Percentiles rank a stretch among this genome's conserved stretches.
Conservation (phyloP, 2,888 invertebrate genomes). For the Galerucella pusilla region DNA sequence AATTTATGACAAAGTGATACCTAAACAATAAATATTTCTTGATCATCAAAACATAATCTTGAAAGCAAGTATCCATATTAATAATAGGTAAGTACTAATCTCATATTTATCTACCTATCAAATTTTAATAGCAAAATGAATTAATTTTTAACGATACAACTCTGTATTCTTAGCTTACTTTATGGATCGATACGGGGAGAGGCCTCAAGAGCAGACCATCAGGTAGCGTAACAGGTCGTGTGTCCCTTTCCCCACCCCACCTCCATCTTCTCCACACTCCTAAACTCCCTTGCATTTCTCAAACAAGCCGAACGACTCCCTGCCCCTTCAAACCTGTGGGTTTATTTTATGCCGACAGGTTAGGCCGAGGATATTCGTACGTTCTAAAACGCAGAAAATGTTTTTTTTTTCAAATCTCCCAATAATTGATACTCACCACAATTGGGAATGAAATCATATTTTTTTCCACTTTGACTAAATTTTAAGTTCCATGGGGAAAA, state of each 20-base stretch:
- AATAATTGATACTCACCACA: conserved; percentile 1
- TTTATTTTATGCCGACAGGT: conserved; percentile 20
- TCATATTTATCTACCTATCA: no score
- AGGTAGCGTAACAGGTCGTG: conserved; percentile 57
- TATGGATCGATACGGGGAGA: conserved; percentile 56
- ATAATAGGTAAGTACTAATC: no score
- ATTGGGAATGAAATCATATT: not conserved
- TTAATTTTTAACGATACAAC: not conserved
- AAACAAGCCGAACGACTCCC: conserved; percentile 11
- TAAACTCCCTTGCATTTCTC: conserved; percentile 16
- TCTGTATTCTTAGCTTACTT: conserved; percentile 16
- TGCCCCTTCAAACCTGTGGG: conserved; percentile 15
- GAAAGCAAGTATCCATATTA: no score
- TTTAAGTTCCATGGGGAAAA: no score
- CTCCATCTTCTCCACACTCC: conserved; percentile 10
- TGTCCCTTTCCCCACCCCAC: conserved; percentile 36
- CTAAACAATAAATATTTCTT: no score
- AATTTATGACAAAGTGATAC: no score
- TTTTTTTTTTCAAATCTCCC: conserved; percentile 1
- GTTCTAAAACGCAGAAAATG: not conserved
- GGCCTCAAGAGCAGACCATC: conserved; percentile 58
- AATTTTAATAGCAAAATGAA: not conserved
- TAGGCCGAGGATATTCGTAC: conserved; percentile 17
- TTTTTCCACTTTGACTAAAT: no score
- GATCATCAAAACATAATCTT: no score